Conservation (phyloP, 2,113 vertebrate species). For the Sinocyclocheilus grahami region DNA sequence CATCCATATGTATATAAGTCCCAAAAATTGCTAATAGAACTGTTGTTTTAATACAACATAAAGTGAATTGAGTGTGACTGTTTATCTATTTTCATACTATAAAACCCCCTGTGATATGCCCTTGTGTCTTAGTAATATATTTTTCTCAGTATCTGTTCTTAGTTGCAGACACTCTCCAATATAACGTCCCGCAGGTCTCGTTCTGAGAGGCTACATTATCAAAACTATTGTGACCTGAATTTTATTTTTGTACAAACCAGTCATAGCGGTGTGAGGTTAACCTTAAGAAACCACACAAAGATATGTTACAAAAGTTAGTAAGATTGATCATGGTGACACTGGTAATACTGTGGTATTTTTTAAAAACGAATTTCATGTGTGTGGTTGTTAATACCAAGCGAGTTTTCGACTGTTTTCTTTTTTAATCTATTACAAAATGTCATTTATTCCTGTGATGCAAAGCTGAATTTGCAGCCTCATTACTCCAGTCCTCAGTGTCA, state of each 20-base stretch:
- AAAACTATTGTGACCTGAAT: not conserved
- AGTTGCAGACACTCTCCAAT: not conserved
- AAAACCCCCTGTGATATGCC: not conserved
- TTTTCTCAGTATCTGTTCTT: not conserved
- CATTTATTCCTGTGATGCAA: too few relatives aligned
- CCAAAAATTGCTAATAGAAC: too few relatives aligned
- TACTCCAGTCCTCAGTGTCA: not conserved
- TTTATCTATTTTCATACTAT: not conserved
- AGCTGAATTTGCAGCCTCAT: not conserved
- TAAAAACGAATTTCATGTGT: too few relatives aligned
- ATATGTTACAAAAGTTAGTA: not conserved
- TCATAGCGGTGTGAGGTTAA: not conserved
- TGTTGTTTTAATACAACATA: too few relatives aligned
- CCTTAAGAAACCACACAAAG: not conserved
- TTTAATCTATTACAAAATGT: not conserved
- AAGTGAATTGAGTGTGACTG: not conserved
- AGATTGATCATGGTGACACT: not conserved
- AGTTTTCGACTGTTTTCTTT: not conserved
- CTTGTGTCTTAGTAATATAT: not conserved
- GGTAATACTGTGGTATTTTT: not conserved
- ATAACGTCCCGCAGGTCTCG: not conserved
- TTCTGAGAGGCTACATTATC: not conserved
- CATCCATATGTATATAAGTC: too few relatives aligned
- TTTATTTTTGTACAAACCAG: not conserved
- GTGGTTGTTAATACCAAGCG: too few relatives aligned